Percentiles rank a stretch among this genome's conserved stretches.
Conservation (phyloP, 1,140 invertebrate genomes). For the Magallana angulata region DNA sequence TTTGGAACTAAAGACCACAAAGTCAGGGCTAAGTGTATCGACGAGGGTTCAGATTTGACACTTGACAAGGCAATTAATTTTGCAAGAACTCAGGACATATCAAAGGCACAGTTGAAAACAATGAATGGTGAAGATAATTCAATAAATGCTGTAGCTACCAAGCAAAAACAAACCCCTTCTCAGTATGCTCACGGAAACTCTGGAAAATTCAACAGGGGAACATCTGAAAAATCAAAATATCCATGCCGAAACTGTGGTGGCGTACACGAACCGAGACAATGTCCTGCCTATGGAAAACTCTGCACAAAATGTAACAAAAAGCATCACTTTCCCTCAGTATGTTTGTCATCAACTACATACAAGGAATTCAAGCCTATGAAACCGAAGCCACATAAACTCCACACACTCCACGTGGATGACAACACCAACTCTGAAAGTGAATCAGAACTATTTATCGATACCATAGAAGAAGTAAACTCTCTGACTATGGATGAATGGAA, state of each 20-base stretch:
- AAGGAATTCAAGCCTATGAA: neutral
- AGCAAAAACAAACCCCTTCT: neutral
- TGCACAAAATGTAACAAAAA: conserved; percentile 20
- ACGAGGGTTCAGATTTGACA: conserved; percentile 50
- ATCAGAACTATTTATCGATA: neutral
- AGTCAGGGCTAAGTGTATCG: conserved; percentile 53
- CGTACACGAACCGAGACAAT: neutral
- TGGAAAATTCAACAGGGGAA: neutral
- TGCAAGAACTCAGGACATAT: conserved; percentile 39
- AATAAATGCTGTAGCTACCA: no score
- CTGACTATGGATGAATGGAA: neutral
- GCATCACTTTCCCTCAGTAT: neutral
- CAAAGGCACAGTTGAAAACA: conserved; percentile 28
- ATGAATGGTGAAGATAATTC: conserved; percentile 16
- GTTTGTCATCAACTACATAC: neutral
- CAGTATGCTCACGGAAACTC: neutral
- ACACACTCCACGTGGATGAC: neutral
- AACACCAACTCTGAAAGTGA: neutral
- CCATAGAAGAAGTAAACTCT: neutral
- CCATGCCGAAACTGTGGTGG: conserved; percentile 25
- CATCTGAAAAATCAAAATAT: neutral
- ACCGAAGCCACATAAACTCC: neutral
- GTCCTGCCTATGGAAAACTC: conserved; percentile 24
- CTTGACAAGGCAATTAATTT: conserved; percentile 54
- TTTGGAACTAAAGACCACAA: conserved; percentile 42